Evolutionary conservation across 2,888 invertebrate genomes (phyloP).

Genomic region (Aproaerema taeniolella): DNA sequence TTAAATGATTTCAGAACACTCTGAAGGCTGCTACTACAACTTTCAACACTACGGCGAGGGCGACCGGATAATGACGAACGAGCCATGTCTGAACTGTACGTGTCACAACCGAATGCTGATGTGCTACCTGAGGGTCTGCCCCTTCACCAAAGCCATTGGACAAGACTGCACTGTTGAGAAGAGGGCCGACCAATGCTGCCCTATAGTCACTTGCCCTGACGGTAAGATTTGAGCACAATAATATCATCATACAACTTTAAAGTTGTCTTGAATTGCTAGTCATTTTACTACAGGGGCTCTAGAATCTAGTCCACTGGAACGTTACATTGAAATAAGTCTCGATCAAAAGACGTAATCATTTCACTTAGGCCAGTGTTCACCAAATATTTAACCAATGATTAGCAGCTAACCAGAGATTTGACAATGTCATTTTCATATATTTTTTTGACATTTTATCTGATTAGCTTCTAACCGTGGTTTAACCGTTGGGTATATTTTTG

Average conservation of each 20-base stretch:
- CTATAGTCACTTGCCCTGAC: constrained; percentile 94
- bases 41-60: constrained; percentile 96
- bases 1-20: constrained; percentile 70
- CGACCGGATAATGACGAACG: constrained; percentile 95
- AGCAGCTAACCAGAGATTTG: too few relatives aligned
- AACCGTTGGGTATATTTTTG: too few relatives aligned
- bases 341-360: too few relatives aligned
- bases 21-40: constrained; percentile 93
- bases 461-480: too few relatives aligned
- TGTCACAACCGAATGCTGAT: constrained; percentile 96
- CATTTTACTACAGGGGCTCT: too few relatives aligned
- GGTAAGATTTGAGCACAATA: constrained; percentile 78
- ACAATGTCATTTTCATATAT: too few relatives aligned
- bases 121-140: constrained; percentile 96
- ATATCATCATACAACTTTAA: background rate
- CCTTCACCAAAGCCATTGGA: constrained; percentile 95
- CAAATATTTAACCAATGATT: too few relatives aligned
- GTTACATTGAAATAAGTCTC: too few relatives aligned
- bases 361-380: too few relatives aligned
- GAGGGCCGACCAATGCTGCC: constrained; percentile 94
- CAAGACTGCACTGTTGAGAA: constrained; percentile 94
- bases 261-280: background rate
- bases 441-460: too few relatives aligned
- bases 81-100: constrained; percentile 96
- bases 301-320: too few relatives aligned